These are phyloP conservation scores for Uria lomvia DNA, from an alignment of 2,113 vertebrate species.

Conservation along the genomic window DNA sequence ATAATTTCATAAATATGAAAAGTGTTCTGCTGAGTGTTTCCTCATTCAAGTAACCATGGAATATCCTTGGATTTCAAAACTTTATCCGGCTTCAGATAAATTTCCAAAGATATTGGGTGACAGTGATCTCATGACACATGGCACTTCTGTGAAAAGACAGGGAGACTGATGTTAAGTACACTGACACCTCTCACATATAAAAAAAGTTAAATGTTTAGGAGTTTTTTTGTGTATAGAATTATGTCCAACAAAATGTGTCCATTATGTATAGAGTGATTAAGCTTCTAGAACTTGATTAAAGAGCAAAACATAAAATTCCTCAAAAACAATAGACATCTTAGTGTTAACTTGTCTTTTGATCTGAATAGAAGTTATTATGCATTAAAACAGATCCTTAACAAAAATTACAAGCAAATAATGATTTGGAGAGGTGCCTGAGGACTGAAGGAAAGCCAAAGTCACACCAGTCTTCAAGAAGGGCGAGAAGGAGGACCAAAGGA, in stretches of 20 bases:
- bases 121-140: not conserved
- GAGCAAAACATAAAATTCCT: not conserved
- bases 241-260: not conserved
- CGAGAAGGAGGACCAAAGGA: too few species aligned
- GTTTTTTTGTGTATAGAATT: not conserved
- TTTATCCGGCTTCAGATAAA: not conserved
- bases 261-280: not conserved
- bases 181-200: not conserved
- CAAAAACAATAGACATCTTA: not conserved
- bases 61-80: not conserved
- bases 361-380: not conserved
- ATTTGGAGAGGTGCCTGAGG: not conserved
- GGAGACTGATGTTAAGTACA: not conserved
- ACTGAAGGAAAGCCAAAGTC: not conserved
- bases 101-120: not conserved
- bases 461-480: not conserved
- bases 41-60: not conserved
- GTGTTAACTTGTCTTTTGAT: not conserved
- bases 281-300: not conserved
- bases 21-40: not conserved
- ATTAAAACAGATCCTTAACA: not conserved
- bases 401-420: not conserved
- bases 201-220: not conserved
- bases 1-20: not conserved
- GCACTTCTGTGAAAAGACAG: not conserved